Base-by-base conservation (phyloP, 2,113 vertebrate genomes). In the Excalfactoria chinensis region DNA sequence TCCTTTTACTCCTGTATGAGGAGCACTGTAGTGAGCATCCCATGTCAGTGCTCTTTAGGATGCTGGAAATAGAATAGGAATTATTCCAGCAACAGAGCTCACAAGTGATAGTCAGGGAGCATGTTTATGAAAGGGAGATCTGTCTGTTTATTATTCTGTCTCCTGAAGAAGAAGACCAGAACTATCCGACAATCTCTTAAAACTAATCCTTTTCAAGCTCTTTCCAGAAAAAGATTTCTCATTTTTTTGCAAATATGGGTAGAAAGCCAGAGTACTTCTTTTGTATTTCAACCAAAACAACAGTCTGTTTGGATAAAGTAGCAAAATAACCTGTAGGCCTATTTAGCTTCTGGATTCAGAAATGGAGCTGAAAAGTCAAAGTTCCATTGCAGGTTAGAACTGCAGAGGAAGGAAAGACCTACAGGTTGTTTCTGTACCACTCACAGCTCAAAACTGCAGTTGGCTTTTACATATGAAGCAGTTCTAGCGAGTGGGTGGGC, bases 71-170 rank as follows among this genome's bases (percentile, higher is more conserved):
- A 93, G 89, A 95, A 91, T 87, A 96, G 87, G 87, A 94, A 91
- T 93, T 93, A 74, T 63, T 96, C 93, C 95, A 94, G 78, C 77
- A 85, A 63, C 67, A 46, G 55, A 79, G 20, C 41, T 94, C 62
- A 67, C 75, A 89, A 94, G 73, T 71, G 86, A 71, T 19, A 89
- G 77, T 86, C 72, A 58, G 81, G 1, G 13, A 91, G 72, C 44
- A 30, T 78, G 53, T 91, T 84, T 92, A 59, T 87, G 84, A 94
- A 86, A 95, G 75, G 73, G 63, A 95, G 71, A 92, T 93, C 87
- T 80, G 86, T 88, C 81, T 93, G 93, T 95, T 96, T 96, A 96
- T 94, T 83, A 92, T 87, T 93, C 95, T 93, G 86, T 83, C 94
- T 80, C 89, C 59, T 84, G 87, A 87, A 95, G 94, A 96, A 70